Evolutionary conservation across 2,888 invertebrate species (phyloP), one percentile per base, ranked within the genome.

Genomic region (Cheilosia grossa): DNA sequence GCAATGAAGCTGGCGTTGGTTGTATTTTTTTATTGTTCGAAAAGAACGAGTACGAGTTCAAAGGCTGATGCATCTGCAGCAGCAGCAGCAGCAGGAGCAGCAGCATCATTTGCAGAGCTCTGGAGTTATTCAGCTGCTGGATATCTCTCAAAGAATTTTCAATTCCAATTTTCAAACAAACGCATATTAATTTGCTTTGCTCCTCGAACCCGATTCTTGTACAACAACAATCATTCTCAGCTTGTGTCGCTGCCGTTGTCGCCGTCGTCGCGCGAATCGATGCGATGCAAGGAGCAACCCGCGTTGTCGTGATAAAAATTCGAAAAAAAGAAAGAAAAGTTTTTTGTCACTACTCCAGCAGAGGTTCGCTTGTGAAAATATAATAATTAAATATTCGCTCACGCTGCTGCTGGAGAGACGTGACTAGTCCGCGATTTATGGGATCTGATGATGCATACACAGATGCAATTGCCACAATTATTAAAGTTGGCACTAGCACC

Each of bases 341-440:
- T 61, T 81, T 83, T 63, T 75, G 75, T 75, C 80, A 75, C 79
- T 66, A 66, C 74, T 63, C 59, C 9, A 21, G 37, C 33, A 53
- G 58, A 66, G 70, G 59, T 37, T 56, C 77, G 53, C 66, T 64
- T 59, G 51, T 42, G 44, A 79, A 74, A 74, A 74, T 70, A 83
- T 66, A 64, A 85, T 85, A 75, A 85, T 85, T 85, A 85, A 81
- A 85, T 85, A 74, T 81, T 72, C 56, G 58, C 58, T 58, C 72
- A 53, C 49, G 51, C 61, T 56, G 49, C 27, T 37, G 19, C 5
- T 30, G 15, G 40, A 30, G 47, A 70, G 72, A 85, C 85, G 85
- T 85, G 85, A 85, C 85, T 85, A 85, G 75, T 85, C 30, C 85
- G 51, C 85, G 85, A 85, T 85, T 85, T 85, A 85, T 81, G 67